Percentiles rank a stretch among this genome's conserved stretches.
These are phyloP conservation scores for Cyaniris semiargus DNA, from an alignment of 2,888 invertebrate species.

Conservation along the genomic window DNA sequence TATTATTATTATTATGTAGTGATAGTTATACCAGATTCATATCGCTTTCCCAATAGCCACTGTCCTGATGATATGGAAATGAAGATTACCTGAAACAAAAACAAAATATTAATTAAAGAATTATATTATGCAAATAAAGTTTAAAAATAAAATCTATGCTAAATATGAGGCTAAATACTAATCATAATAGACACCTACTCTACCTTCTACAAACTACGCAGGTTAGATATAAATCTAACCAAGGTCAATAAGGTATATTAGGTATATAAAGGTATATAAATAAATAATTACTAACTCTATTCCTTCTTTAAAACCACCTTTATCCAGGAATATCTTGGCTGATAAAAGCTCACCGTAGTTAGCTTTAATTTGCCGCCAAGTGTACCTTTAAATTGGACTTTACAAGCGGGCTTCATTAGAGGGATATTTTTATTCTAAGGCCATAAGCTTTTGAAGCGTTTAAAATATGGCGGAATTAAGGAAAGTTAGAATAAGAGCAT, in stretches of 20 bases:
- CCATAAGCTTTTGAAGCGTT: neutral
- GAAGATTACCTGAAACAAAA: slow-evolving; percentile 16
- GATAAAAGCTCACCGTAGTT: neutral
- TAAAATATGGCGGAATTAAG: slow-evolving; percentile 13
- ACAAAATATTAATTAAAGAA: neutral
- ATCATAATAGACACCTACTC: too few species aligned
- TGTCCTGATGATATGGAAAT: too few species aligned
- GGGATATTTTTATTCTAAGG: slow-evolving; percentile 5
- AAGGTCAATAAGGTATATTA: too few species aligned
- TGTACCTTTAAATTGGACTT: slow-evolving; percentile 12
- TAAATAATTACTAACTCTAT: neutral
- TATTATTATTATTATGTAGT: too few species aligned
- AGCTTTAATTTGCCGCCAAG: slow-evolving; percentile 12
- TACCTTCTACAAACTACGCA: too few species aligned
- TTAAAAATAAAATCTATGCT: too few species aligned
- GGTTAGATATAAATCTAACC: too few species aligned
- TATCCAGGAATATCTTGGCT: neutral
- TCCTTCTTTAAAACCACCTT: neutral
- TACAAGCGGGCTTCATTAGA: slow-evolving; percentile 17
- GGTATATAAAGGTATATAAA: too few species aligned
- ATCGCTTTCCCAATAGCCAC: neutral
- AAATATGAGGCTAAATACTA: too few species aligned
- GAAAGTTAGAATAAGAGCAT: neutral
- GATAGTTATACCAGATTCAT: neutral
- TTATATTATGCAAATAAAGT: neutral